A percentile compares a stretch with the other conserved stretches of the same genome.
phyloP scores from a whole-genome alignment of 1,140 invertebrate species.

The Chionoecetes opilio region DNA sequence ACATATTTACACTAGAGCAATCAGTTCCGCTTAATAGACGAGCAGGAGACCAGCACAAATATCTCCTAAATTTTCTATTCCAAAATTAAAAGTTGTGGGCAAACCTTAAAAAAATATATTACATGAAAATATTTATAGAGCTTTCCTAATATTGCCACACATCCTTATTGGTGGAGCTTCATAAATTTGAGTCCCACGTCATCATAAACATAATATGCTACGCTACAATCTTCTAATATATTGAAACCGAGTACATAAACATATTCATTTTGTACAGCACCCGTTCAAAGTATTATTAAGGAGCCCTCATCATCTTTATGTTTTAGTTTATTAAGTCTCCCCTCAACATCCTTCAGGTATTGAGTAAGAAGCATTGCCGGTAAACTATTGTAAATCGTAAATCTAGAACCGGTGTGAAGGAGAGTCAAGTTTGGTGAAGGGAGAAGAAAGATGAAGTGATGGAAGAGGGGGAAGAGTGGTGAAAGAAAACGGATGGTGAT shows the following conservation, averaged over 20 bases:
- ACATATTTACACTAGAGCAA: neutral
- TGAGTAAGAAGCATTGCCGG: neutral
- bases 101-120: neutral
- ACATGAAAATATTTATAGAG: neutral
- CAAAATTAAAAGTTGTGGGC: slow-evolving; percentile 3
- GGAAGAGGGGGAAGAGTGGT: no score
- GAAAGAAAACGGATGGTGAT: no score
- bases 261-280: neutral
- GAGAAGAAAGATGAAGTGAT: no score
- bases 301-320: neutral
- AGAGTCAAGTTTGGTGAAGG: neutral
- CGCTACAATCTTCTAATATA: neutral
- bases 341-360: neutral
- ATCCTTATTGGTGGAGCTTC: neutral
- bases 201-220: neutral
- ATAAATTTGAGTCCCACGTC: neutral
- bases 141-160: neutral
- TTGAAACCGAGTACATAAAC: neutral
- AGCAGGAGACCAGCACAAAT: neutral
- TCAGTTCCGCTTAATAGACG: neutral
- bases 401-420: neutral
- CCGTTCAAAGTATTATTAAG: neutral
- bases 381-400: neutral
- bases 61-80: neutral
- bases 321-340: neutral